Percentiles rank a stretch among this genome's conserved stretches.
Conservation (phyloP, 2,888 invertebrate genomes). For the Drosophila rellima region DNA sequence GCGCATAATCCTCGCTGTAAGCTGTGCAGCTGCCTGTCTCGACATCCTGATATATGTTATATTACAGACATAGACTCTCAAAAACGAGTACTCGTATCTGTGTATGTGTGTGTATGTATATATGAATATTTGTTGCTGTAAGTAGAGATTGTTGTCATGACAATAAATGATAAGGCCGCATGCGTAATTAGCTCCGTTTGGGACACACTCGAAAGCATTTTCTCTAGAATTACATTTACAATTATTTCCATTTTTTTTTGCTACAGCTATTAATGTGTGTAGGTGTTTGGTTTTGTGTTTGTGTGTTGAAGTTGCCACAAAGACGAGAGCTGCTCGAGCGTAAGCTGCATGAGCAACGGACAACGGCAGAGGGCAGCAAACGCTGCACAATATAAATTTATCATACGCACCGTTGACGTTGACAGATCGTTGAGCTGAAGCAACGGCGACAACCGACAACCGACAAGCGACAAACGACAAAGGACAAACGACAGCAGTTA, state of each 20-base stretch:
- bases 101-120: too few species aligned
- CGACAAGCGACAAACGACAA: conserved; percentile 33
- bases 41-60: conserved; percentile 12
- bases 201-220: conserved; percentile 11
- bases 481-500: conserved; percentile 34
- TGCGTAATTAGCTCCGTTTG: conserved; percentile 52
- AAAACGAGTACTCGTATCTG: neutral
- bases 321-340: conserved; percentile 40
- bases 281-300: neutral
- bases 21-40: conserved; percentile 24
- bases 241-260: conserved; percentile 8
- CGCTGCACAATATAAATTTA: conserved; percentile 73
- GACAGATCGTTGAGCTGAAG: conserved; percentile 73
- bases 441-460: conserved; percentile 48
- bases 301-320: conserved; percentile 19
- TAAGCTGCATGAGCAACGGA: conserved; percentile 27
- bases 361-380: conserved; percentile 23
- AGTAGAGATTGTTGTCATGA: conserved; percentile 31
- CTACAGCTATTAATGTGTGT: neutral
- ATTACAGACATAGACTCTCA: neutral
- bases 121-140: conserved; percentile 4
- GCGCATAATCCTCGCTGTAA: conserved; percentile 45
- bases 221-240: conserved; percentile 10
- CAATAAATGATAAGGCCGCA: conserved; percentile 47
- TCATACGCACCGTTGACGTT: conserved; percentile 82